phyloP scores from a whole-genome alignment of 2,888 invertebrate species.

The Ichneumon xanthorius region DNA sequence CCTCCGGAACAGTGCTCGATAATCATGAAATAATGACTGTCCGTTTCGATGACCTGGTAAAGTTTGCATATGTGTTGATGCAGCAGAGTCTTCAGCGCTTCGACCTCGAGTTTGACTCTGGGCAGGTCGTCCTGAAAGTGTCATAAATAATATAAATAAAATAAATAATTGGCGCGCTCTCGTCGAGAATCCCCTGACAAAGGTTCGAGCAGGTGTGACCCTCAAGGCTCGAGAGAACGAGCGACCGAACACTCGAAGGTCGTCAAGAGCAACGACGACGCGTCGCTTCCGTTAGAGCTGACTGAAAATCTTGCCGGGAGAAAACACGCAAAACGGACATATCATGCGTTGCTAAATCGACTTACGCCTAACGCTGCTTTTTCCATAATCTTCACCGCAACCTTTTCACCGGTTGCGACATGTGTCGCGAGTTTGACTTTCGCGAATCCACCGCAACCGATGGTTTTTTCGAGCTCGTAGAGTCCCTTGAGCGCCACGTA shows the following conservation, averaged over 20 bases:
- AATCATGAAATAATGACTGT: constrained; percentile 91
- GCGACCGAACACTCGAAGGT: neutral
- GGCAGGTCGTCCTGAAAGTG: constrained; percentile 89
- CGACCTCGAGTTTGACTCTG: constrained; percentile 90
- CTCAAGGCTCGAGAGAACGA: neutral
- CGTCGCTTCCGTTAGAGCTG: neutral
- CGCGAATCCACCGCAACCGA: constrained; percentile 92
- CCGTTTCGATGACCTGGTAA: constrained; percentile 92
- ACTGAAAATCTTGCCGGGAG: neutral
- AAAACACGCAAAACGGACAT: neutral
- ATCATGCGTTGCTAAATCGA: constrained; percentile 45
- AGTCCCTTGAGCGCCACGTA: constrained; percentile 87
- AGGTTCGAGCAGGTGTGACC: neutral
- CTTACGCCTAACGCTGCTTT: constrained; percentile 89
- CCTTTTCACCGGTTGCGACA: constrained; percentile 91
- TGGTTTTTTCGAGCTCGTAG: constrained; percentile 89
- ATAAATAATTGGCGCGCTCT: neutral
- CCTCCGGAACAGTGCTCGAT: constrained; percentile 94
- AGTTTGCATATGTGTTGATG: constrained; percentile 92
- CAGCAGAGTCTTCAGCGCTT: constrained; percentile 89
- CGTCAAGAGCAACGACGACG: neutral
- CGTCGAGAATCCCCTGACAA: neutral
- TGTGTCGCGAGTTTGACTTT: constrained; percentile 93
- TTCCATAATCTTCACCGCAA: constrained; percentile 94
- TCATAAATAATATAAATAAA: neutral